Evolutionary conservation across 2,888 invertebrate genomes (phyloP), one percentile per base, ranked within the genome.

Genomic region (Euplexia lucipara): DNA sequence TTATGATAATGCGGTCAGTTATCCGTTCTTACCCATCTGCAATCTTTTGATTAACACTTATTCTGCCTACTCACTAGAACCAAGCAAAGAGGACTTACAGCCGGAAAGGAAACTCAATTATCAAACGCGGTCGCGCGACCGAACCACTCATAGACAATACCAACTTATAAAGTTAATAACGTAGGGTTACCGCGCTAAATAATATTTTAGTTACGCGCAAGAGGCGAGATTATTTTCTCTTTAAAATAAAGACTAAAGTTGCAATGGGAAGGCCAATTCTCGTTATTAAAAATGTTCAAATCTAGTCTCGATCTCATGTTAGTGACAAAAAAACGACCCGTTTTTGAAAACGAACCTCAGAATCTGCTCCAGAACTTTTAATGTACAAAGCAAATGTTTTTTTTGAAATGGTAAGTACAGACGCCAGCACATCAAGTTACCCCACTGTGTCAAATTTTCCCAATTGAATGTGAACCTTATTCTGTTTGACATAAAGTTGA

Each of bases 101-200:
- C 85, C 82, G 86, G 86, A 88, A 88, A 89, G 88, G 88, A 90
- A 90, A 91, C 88, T 88, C 85, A 88, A 90, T 91, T 89, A 89
- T 77, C 87, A 88, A 87, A 86, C 83, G 82, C 83, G 82, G 82
- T 75, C 78, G 83, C 78, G 66, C 62, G 57, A 48, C 51, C 18
- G 78, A 67, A 70, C 72, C 66, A 63, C 76, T 70, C 69, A 67
- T 48, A 49, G 66, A 69, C 58, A 61, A 66, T 70, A 63, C 51
- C 22, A 53, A 78, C 59, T 68, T 71, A 70, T 70, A 74, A 77
- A 63, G 42, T 59, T 77, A 80, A 65, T 72, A 59, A 57, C 42
- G 18, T 44, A 79, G 72, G 72, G 77, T 30, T 73, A 48, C 58
- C 47, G 32, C 20, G 9, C 30, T 30, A 22, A 37, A 12, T 6